Base-by-base conservation (phyloP, 2,113 vertebrate genomes). In the Grammomys surdaster region DNA sequence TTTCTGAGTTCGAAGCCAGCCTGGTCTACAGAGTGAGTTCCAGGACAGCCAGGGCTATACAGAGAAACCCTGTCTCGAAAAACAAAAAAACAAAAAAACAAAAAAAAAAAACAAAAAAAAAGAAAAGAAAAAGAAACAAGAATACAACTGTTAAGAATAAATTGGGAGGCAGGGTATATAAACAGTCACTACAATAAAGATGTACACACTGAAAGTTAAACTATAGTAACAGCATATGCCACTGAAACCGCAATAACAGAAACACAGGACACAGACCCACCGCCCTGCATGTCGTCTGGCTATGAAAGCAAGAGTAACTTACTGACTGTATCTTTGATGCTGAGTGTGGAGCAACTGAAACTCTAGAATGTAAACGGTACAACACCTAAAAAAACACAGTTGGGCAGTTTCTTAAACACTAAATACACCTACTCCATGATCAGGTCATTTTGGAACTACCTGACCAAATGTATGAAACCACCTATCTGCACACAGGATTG, bases 131-230 rank as follows among this genome's bases (percentile, higher is more conserved):
- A 40, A 73, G 54, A 11, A 96, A 80, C 33, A 92, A 89, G 51
- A 92, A 78, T 40, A 89, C 22, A 75, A 89, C 40, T 77, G 46
- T 77, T 82, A 94, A 96, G 12, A 73, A 67, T 43, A 69, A n/a
- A 89, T 33, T 69, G 10, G 31, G 67, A 28, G 67, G 31, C 12
- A 69, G 31, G 31, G 31, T 69, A 54, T 20, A 54, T 87, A 19
- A 85, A 95, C 4, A 93, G 28, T 69, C 46, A 85, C 51, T 81
- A 89, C 51, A 90, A 14, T 14, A 91, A 92, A 81, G 69, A 87
- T 28, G 22, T 26, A 81, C 24, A 87, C 40, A 90, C 46, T 43
- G 11, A 40, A 90, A 92, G 89, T 51, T 56, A 89, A 76, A 48
- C 40, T 60, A 85, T 48, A 14, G 1, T 77, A 56, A 88, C 31